phyloP scores from a whole-genome alignment of 37 sponge, comb jelly and placozoan genomes.

The Beroe ovata region DNA sequence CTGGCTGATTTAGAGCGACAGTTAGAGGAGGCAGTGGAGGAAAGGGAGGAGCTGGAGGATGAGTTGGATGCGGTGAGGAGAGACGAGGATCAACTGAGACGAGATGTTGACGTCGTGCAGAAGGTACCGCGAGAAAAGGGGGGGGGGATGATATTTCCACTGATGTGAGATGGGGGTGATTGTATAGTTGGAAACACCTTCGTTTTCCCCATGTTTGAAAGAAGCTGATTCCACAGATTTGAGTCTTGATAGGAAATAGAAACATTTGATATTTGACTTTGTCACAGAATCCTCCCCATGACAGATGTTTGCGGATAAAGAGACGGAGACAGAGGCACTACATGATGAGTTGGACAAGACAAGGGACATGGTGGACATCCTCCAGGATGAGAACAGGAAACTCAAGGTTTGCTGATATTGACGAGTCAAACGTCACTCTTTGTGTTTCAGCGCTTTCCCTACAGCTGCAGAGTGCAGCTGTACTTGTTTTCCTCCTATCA shows the following conservation, averaged over 20 bases:
- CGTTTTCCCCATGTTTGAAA: too few relatives aligned
- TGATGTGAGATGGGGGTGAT: too few relatives aligned
- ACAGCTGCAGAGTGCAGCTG: too few relatives aligned
- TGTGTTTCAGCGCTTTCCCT: too few relatives aligned
- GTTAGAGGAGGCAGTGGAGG: not conserved
- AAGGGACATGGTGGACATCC: not conserved
- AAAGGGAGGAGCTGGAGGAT: constrained; percentile 16
- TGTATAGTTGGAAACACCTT: too few relatives aligned
- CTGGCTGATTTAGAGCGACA: not conserved
- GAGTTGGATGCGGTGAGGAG: constrained; percentile 42
- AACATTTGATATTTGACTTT: too few relatives aligned
- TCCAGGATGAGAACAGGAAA: constrained; percentile 33
- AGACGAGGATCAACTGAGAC: constrained; percentile 28
- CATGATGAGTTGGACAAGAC: constrained; percentile 18
- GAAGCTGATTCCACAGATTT: too few relatives aligned
- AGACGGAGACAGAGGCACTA: constrained; percentile 33
- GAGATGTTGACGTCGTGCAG: not conserved
- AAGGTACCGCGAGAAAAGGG: constrained; percentile 40
- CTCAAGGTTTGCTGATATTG: constrained; percentile 63
- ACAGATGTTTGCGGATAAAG: constrained; percentile 58
- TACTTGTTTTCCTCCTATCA: too few relatives aligned
- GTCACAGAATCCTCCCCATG: too few relatives aligned
- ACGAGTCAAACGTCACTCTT: too few relatives aligned
- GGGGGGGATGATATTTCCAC: too few relatives aligned
- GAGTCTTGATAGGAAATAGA: too few relatives aligned